Evolutionary conservation across 2,888 invertebrate species (phyloP).

Genomic region (Hermodice carunculata): DNA sequence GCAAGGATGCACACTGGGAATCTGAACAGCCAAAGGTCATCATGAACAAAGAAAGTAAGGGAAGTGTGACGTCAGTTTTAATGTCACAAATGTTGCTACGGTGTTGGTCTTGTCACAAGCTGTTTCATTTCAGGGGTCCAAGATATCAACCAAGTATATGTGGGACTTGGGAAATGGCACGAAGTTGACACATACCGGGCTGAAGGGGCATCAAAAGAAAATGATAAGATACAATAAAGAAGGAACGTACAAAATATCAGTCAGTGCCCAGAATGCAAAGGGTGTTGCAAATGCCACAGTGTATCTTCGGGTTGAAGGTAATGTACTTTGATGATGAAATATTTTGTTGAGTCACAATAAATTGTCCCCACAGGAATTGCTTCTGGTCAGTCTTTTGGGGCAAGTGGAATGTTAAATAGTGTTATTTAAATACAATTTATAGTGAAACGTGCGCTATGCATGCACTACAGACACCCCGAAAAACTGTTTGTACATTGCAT

Average conservation of each 20-base stretch:
- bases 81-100: neutral
- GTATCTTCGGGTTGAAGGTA: conserved; percentile 20
- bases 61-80: neutral
- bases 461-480: too few species aligned
- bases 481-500: too few species aligned
- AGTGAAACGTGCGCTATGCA: too few species aligned
- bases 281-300: conserved; percentile 36
- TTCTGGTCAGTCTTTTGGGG: too few species aligned
- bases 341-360: too few species aligned
- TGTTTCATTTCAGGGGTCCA: conserved; percentile 49
- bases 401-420: too few species aligned
- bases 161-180: conserved; percentile 49
- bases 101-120: neutral
- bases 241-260: conserved; percentile 48
- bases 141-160: conserved; percentile 46
- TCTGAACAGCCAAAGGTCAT: too few species aligned
- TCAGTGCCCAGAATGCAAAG: conserved; percentile 47
- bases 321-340: too few species aligned
- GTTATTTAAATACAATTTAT: too few species aligned
- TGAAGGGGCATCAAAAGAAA: conserved; percentile 34
- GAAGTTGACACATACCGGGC: conserved; percentile 29
- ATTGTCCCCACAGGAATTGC: too few species aligned
- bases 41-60: too few species aligned
- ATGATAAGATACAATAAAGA: conserved; percentile 40
- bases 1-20: too few species aligned